A percentile compares a stretch with the other conserved stretches of the same genome.
Conservation (phyloP, 1,140 invertebrate species). For the Cataglyphis hispanica region DNA sequence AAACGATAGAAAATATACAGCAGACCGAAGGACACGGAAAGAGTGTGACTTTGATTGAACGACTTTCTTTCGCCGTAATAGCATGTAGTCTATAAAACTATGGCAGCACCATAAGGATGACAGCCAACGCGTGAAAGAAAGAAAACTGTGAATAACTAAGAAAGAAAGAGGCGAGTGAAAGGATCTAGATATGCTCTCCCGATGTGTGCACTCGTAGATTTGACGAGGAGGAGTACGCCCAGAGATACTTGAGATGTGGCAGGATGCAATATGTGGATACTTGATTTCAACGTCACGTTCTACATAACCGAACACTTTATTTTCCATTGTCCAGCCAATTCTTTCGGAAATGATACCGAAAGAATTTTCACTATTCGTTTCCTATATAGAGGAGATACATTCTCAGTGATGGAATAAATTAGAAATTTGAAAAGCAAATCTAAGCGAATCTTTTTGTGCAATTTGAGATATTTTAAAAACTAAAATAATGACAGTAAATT, state of each 20-base stretch:
- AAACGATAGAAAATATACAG: neutral
- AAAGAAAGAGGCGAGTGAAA: slow-evolving; percentile 74
- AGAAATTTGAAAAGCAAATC: slow-evolving; percentile 26
- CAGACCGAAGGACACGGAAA: slow-evolving; percentile 22
- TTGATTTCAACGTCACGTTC: slow-evolving; percentile 43
- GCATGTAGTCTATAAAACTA: slow-evolving; percentile 38
- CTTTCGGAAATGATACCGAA: slow-evolving; percentile 39
- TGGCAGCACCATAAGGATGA: neutral
- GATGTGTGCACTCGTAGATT: slow-evolving; percentile 32
- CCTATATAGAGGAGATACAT: neutral
- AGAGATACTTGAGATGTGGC: neutral
- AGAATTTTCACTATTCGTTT: slow-evolving; percentile 79
- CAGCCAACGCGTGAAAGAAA: neutral
- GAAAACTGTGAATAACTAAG: slow-evolving; percentile 52
- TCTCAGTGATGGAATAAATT: neutral
- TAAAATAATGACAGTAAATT: neutral
- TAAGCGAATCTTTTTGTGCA: neutral
- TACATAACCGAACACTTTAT: slow-evolving; percentile 78
- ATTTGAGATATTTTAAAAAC: neutral
- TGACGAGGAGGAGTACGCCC: slow-evolving; percentile 25
- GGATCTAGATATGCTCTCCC: slow-evolving; percentile 52
- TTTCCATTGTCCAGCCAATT: slow-evolving; percentile 56
- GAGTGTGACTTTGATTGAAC: slow-evolving; percentile 71
- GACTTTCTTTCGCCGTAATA: slow-evolving; percentile 69
- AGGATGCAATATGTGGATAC: neutral